Conservation (phyloP, 2,797 vertebrate species). For the Anableps anableps region DNA sequence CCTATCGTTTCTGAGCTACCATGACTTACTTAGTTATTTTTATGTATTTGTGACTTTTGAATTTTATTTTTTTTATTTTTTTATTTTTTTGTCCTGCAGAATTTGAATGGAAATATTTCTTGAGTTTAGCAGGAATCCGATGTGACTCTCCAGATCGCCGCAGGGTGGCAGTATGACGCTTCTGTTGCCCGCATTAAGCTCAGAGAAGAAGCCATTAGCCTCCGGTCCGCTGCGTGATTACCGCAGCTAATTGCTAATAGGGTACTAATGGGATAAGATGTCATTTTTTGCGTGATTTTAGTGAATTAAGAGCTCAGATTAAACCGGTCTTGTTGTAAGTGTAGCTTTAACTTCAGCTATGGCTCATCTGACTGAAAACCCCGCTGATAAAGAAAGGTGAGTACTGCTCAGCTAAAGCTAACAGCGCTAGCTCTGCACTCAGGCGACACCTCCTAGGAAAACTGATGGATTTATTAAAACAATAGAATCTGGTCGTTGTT, state of each 20-base stretch:
- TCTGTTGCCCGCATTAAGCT: too few species aligned
- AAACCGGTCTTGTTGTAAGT: neutral
- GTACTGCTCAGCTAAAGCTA: constrained; percentile 41
- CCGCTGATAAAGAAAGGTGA: constrained; percentile 79
- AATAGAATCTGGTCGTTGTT: fast-evolving
- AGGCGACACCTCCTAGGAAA: fast-evolving
- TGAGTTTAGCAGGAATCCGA: neutral
- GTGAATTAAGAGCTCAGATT: neutral
- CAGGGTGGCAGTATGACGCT: neutral
- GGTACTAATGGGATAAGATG: neutral
- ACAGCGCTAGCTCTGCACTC: neutral
- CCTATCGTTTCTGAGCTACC: too few species aligned
- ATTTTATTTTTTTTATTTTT: too few species aligned
- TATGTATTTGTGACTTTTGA: too few species aligned
- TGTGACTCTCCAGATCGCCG: neutral
- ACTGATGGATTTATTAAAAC: neutral
- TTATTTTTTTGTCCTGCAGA: too few species aligned
- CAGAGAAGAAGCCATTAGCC: neutral
- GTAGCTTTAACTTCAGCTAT: constrained; percentile 28
- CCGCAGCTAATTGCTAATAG: neutral
- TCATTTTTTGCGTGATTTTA: neutral
- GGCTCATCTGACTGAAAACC: constrained; percentile 79
- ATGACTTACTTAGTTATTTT: too few species aligned
- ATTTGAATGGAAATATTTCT: neutral
- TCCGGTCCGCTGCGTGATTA: neutral